phyloP scores from a whole-genome alignment of 2,888 invertebrate species.

The Cenopis cana region DNA sequence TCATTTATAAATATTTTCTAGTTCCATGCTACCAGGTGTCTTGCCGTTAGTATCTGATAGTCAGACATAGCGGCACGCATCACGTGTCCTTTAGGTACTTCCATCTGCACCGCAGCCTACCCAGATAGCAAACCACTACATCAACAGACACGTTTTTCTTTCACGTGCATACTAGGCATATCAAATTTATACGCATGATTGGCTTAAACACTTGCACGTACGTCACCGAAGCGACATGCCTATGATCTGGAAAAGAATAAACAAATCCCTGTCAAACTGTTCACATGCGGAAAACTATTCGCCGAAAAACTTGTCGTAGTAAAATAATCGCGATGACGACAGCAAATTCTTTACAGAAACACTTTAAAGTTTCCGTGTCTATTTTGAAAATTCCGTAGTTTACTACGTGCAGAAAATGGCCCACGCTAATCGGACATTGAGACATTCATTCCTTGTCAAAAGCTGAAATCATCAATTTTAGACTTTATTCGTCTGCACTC shows the following conservation, averaged over 20 bases:
- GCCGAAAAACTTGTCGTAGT: conserved; percentile 4
- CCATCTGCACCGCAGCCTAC: conserved; percentile 21
- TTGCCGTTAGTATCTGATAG: background rate
- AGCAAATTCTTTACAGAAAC: conserved; percentile 10
- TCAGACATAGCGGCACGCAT: background rate
- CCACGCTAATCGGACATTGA: conserved; percentile 14
- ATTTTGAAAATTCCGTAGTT: conserved; percentile 34
- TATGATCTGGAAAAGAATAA: background rate
- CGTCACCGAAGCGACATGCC: conserved; percentile 9
- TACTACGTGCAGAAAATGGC: conserved; percentile 24
- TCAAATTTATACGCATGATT: conserved; percentile 22
- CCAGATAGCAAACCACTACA: conserved; percentile 33
- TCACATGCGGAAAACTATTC: background rate
- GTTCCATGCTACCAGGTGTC: background rate
- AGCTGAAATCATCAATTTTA: conserved; percentile 22
- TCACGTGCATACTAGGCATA: conserved; percentile 46
- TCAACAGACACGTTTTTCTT: conserved; percentile 46
- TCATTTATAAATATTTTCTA: background rate
- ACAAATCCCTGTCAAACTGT: conserved; percentile 13
- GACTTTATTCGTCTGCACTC: conserved; percentile 26
- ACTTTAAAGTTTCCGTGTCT: conserved; percentile 17
- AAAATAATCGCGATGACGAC: conserved; percentile 25
- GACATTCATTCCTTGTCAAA: conserved; percentile 21
- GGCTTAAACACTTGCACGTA: conserved; percentile 1
- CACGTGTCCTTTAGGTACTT: conserved; percentile 18